Base-by-base conservation (phyloP, 2,797 vertebrate genomes). In the Triplophysa bombifrons region DNA sequence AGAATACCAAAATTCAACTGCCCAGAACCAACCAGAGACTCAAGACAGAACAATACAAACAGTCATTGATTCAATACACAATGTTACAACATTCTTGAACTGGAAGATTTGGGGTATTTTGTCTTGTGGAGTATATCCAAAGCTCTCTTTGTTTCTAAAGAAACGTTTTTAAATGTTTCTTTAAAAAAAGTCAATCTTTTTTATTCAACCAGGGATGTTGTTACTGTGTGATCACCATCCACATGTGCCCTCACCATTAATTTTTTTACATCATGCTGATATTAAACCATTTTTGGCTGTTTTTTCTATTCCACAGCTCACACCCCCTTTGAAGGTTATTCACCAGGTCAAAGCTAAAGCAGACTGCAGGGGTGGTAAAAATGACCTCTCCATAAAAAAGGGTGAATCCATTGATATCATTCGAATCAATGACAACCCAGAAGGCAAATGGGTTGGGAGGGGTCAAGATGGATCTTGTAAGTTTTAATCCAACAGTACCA, bases 401-500 rank as follows among this genome's bases (percentile, higher is more conserved):
- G 93, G 93, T 14, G 93, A 95, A 13, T 73, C 89, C 7, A 89
- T 95, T 48, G 94, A 96, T 86, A 93, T 95, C 0, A 92, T 95
- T 69, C 92, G 94, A 6, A 86, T 95, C 78, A 94, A 89, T 7
- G 92, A 95, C 83, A 96, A 95, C 34, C 95, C 95, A 2, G 94
- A 94, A 84, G 95, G 94, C 51, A 93, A 93, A 66, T 96, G 95
- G 97, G 72, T 99, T 83, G 97, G 93, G 68, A 93, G 94, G 74
- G 90, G 88, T 0, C 74, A 85, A 70, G 95, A 94, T 51, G 96
- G 95, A 69, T 89, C 89, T 68, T 96, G 97, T 99, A 85, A 92
- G 95, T 93, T 80, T 38, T 53, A 16, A 55, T 63, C 19, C 13
- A 60, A 13, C 20, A 48, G 2, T 3, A 25, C 3, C 11, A 48